Conservation (phyloP, 2,113 vertebrate genomes). For the Gambusia affinis region DNA sequence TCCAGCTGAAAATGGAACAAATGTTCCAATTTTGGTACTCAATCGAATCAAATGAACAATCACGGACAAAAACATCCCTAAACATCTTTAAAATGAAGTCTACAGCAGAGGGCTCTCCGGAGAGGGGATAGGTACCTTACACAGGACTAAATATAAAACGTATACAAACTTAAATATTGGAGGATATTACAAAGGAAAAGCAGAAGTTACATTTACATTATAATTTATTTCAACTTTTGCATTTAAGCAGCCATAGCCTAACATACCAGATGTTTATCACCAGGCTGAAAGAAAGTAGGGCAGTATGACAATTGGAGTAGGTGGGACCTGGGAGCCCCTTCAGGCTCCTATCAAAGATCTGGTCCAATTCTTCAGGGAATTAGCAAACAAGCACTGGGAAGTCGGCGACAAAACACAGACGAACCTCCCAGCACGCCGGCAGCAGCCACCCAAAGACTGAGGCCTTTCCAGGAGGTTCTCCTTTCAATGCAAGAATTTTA, state of each 20-base stretch:
- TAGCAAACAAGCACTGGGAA: conserved; percentile 91
- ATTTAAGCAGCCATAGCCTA: conserved; percentile 25
- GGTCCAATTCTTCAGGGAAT: conserved; percentile 83
- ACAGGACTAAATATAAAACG: background rate
- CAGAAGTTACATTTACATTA: background rate
- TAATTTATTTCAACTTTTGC: conserved; percentile 13
- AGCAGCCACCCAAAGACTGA: conserved; percentile 90
- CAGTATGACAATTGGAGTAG: conserved; percentile 43
- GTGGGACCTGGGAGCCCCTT: conserved; percentile 67
- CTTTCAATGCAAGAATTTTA: conserved; percentile 96
- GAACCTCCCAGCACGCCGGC: conserved; percentile 93
- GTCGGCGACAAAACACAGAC: conserved; percentile 91
- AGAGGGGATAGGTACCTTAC: no score
- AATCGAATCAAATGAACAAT: no score
- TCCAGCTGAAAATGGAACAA: no score
- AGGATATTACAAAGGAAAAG: conserved; percentile 5
- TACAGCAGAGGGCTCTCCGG: no score
- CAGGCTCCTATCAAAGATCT: conserved; percentile 73
- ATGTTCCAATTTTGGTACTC: no score
- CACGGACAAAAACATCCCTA: no score
- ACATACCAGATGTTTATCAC: conserved; percentile 54
- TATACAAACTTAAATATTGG: background rate
- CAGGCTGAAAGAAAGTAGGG: conserved; percentile 63
- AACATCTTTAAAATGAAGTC: no score
- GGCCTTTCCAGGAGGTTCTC: conserved; percentile 85